Evolutionary conservation across 2,797 vertebrate species (phyloP).

Genomic region (Rhincodon typus): DNA sequence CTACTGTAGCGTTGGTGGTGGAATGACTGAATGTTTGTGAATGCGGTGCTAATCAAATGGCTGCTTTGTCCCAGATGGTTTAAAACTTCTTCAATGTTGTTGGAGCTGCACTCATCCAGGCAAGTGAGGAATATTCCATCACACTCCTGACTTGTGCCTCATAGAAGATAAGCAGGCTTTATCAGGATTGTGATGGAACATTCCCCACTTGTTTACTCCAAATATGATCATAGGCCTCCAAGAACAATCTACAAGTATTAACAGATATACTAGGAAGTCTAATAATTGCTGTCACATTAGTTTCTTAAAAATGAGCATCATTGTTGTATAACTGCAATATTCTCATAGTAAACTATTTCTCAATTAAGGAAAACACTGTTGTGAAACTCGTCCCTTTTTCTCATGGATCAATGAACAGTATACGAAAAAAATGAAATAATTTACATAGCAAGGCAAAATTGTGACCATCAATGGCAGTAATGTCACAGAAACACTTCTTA

Average conservation of each 20-base stretch:
- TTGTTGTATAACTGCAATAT: background rate
- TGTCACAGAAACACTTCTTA: too few relatives aligned
- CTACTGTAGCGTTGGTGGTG: too few relatives aligned
- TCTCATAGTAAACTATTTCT: background rate
- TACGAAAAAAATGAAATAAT: background rate
- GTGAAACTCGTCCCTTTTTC: background rate
- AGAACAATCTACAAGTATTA: background rate
- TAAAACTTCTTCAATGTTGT: too few relatives aligned
- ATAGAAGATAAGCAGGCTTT: too few relatives aligned
- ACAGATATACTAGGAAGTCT: background rate
- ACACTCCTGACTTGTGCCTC: too few relatives aligned
- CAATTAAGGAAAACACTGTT: background rate
- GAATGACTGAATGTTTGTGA: too few relatives aligned
- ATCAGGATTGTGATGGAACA: too few relatives aligned
- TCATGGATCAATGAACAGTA: background rate
- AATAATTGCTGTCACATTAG: background rate
- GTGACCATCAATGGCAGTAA: background rate
- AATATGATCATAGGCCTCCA: background rate
- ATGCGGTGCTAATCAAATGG: too few relatives aligned
- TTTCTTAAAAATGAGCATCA: background rate
- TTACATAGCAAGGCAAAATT: background rate
- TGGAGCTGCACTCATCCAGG: too few relatives aligned
- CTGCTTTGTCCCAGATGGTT: too few relatives aligned
- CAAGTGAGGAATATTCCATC: too few relatives aligned
- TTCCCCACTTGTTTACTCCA: background rate